Conservation (phyloP, 2,113 vertebrate species). For the Hemichromis elongatus region DNA sequence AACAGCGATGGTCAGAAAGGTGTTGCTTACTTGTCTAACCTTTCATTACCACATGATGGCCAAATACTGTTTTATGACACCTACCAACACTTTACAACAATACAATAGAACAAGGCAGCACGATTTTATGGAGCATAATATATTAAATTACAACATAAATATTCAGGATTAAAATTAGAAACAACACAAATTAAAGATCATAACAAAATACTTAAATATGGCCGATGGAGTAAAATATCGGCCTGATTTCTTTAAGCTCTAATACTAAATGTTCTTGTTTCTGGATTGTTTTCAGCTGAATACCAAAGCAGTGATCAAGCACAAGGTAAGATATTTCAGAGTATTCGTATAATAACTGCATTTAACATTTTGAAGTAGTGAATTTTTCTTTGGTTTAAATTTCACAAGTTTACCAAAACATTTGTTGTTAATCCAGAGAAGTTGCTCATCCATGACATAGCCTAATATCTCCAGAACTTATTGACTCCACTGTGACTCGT, state of each 20-base stretch:
- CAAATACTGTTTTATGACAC: fast-evolving
- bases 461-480: neutral
- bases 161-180: neutral
- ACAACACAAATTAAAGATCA: neutral
- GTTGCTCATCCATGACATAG: neutral
- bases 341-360: neutral
- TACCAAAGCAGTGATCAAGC: neutral
- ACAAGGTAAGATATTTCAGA: neutral
- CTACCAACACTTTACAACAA: neutral
- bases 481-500: neutral
- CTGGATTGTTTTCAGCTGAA: neutral
- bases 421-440: neutral
- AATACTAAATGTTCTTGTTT: neutral
- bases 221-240: neutral
- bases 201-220: neutral
- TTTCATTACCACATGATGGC: neutral
- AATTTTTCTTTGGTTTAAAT: neutral
- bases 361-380: neutral
- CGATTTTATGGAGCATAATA: neutral
- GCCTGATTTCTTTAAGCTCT: neutral
- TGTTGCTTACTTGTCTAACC: neutral
- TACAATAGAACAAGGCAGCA: neutral
- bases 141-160: neutral
- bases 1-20: neutral
- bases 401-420: neutral